A percentile compares a stretch with the other conserved stretches of the same genome.
Conservation (phyloP, 2,888 invertebrate genomes). For the Polydrusus pterygomalis region DNA sequence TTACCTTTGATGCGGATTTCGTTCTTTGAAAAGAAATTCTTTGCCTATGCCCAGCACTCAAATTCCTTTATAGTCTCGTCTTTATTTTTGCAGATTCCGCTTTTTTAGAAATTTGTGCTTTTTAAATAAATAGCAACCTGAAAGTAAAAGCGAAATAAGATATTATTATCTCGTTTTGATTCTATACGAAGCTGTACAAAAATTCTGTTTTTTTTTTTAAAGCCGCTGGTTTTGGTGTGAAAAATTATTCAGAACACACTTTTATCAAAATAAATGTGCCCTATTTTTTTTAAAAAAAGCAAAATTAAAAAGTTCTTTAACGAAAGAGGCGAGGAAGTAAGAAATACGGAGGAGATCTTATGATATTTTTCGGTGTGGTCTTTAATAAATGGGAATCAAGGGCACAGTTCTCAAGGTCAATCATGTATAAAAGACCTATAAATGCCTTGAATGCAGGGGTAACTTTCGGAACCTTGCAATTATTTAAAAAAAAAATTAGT, state of each 20-base stretch:
- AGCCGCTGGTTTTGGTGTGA: not conserved
- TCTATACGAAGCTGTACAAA: not conserved
- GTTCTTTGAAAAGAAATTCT: conserved; percentile 19
- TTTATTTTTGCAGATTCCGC: conserved; percentile 17
- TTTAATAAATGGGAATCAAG: no score
- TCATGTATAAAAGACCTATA: no score
- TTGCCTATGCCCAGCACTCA: conserved; percentile 6
- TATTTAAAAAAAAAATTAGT: no score
- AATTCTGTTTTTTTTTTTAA: not conserved
- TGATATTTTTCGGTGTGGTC: no score
- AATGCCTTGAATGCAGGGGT: no score
- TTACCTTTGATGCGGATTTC: conserved; percentile 21
- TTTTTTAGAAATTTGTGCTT: conserved; percentile 3
- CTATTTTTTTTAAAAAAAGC: not conserved
- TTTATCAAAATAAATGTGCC: no score
- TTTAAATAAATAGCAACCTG: conserved; percentile 1
- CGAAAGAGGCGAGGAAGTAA: no score
- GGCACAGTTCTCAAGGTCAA: no score
- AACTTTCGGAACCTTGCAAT: no score
- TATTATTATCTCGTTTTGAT: not conserved
- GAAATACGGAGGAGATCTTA: no score
- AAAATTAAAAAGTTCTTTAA: no score
- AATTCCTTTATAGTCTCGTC: conserved; percentile 15
- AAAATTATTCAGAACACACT: no score
- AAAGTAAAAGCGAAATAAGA: not conserved